These are phyloP conservation scores for Leptinotarsa tumamoca DNA, from an alignment of 2,888 invertebrate genomes.

Conservation along the genomic window DNA sequence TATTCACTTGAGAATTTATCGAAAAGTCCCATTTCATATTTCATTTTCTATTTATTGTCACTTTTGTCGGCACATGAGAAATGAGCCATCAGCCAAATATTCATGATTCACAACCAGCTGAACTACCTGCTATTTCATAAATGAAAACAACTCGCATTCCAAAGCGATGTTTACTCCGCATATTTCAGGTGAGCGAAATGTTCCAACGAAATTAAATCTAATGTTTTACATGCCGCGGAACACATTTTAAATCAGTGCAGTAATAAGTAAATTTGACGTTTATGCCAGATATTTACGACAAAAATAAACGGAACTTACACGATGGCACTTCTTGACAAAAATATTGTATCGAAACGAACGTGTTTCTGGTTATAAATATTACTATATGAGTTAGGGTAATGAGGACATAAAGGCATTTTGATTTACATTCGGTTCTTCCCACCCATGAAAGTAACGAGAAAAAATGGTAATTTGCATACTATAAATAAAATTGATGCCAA, in stretches of 20 bases:
- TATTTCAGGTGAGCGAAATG: constrained; percentile 20
- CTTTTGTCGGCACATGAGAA: background rate
- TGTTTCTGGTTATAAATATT: background rate
- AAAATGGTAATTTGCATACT: too few relatives aligned
- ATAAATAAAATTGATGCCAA: too few relatives aligned
- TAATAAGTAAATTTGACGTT: constrained; percentile 36
- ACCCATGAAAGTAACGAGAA: too few relatives aligned
- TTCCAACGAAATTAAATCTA: constrained; percentile 27
- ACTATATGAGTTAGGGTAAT: background rate
- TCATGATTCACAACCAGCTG: background rate
- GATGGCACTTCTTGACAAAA: constrained; percentile 9
- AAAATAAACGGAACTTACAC: constrained; percentile 17
- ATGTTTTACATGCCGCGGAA: constrained; percentile 32
- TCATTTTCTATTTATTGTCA: background rate
- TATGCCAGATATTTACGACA: constrained; percentile 31
- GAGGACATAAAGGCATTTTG: background rate
- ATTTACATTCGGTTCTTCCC: too few relatives aligned
- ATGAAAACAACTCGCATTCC: constrained; percentile 14
- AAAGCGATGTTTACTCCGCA: constrained; percentile 16
- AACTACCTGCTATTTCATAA: background rate
- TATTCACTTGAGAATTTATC: too few relatives aligned
- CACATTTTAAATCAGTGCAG: constrained; percentile 35
- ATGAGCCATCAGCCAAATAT: background rate
- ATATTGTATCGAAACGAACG: constrained; percentile 1
- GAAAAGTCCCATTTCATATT: background rate